Evolutionary conservation across 1,140 invertebrate species (phyloP), one percentile per base, ranked within the genome.

Genomic region (Diuraphis noxia): DNA sequence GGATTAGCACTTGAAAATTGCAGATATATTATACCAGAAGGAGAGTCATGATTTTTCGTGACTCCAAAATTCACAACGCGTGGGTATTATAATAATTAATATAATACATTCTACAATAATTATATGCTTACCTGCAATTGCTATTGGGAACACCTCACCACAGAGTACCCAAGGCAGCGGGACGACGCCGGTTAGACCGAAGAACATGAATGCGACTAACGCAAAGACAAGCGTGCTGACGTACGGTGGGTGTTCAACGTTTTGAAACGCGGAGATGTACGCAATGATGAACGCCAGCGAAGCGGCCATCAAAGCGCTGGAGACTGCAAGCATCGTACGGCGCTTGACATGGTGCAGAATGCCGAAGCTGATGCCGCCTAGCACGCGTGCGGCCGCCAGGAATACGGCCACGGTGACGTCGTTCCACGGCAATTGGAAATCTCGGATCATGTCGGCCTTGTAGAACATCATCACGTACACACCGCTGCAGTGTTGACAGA

Each of bases 401-500:
- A 52, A 17, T 6, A 46, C 9, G n/a, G 85, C 19, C 2, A 87
- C 10, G n/a, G 46, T 52, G 41, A 38, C 34, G 17, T 17, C 8
- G 46, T 87, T 46, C n/a, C 25, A 36, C 19, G 25, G 85, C 10
- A 56, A 13, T 2, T 19, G 10, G 43, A 30, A 56, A 2, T 96
- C 95, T 92, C 95, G 94, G 92, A 96, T 95, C 93, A 96, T 95
- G 91, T 95, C 95, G 1, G 97, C 96, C 0, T 96, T 95, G 93
- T 97, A 97, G 93, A 96, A 97, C 63, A 97, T 94, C 9, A 97
- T 95, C 2, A 96, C 95, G 93, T 97, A 96, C 36, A 96, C 96
- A 9, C 96, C 96, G 0, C 95, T 96, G 86, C 96, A 94, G 93
- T 96, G 96, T 94, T 97, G 96, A 91, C 96, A 95, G 13, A 95